Evolutionary conservation across 1,140 invertebrate species (phyloP).

Genomic region (Caenorhabditis tropicalis): DNA sequence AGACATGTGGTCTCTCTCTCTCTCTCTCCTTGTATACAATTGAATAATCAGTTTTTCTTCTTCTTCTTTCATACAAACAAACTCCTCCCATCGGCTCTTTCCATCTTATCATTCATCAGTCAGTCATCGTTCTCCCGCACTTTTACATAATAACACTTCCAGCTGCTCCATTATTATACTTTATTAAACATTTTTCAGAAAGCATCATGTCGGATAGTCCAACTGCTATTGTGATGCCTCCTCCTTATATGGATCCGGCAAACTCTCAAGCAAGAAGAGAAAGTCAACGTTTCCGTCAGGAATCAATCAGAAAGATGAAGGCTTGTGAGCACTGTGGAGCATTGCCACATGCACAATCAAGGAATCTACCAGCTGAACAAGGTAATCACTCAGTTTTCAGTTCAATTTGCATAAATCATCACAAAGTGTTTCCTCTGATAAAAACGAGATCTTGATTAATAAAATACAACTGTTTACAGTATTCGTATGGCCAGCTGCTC

Average conservation of each 20-base stretch:
- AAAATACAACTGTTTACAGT: slow-evolving; percentile 35
- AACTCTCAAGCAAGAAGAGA: slow-evolving; percentile 27
- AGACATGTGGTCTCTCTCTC: no score
- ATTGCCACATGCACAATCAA: background rate
- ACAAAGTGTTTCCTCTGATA: background rate
- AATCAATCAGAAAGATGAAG: slow-evolving; percentile 6
- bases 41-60: background rate
- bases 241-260: slow-evolving; percentile 51
- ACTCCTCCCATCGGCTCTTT: background rate
- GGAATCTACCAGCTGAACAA: slow-evolving; percentile 9
- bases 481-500: slow-evolving; percentile 48
- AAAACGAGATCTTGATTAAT: background rate
- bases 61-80: background rate
- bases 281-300: background rate
- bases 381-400: background rate
- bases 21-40: background rate
- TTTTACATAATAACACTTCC: slow-evolving; percentile 1
- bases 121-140: background rate
- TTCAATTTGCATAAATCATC: no score
- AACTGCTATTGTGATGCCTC: slow-evolving; percentile 39
- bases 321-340: slow-evolving; percentile 18
- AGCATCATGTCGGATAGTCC: slow-evolving; percentile 8
- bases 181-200: background rate
- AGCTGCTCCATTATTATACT: background rate
- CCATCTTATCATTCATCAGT: background rate